Conservation (phyloP, 2,888 invertebrate species). For the Sphinx pinastri region DNA sequence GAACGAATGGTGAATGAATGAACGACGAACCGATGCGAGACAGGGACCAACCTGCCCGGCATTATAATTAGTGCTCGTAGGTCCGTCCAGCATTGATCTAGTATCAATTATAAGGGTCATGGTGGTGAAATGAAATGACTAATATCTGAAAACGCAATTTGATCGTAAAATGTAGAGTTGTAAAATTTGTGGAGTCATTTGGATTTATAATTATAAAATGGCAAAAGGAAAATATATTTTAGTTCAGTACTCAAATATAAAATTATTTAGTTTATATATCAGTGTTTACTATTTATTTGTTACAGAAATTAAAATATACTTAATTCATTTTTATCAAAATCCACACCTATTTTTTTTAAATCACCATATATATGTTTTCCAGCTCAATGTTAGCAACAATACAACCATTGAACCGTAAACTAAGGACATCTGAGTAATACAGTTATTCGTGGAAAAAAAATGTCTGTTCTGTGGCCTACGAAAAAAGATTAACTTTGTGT, state of each 20-base stretch:
- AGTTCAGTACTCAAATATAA: no score
- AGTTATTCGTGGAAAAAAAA: background rate
- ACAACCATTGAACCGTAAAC: constrained; percentile 14
- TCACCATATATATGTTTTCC: background rate
- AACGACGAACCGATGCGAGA: background rate
- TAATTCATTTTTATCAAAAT: no score
- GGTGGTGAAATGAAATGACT: background rate
- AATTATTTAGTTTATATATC: background rate
- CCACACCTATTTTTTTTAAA: background rate
- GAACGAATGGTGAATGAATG: background rate
- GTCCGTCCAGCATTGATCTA: constrained; percentile 27
- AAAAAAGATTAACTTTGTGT: no score
- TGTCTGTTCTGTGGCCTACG: background rate
- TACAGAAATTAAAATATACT: no score
- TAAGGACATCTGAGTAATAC: constrained; percentile 20
- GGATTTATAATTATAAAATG: no score
- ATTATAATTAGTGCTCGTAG: constrained; percentile 5
- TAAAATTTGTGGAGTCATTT: no score
- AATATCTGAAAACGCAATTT: background rate
- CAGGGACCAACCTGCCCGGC: background rate
- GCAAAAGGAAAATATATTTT: no score
- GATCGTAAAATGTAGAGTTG: background rate
- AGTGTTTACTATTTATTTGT: no score
- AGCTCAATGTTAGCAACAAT: background rate
- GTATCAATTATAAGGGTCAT: constrained; percentile 21